Conservation (phyloP, 1,140 invertebrate species). For the Aricia agestis region DNA sequence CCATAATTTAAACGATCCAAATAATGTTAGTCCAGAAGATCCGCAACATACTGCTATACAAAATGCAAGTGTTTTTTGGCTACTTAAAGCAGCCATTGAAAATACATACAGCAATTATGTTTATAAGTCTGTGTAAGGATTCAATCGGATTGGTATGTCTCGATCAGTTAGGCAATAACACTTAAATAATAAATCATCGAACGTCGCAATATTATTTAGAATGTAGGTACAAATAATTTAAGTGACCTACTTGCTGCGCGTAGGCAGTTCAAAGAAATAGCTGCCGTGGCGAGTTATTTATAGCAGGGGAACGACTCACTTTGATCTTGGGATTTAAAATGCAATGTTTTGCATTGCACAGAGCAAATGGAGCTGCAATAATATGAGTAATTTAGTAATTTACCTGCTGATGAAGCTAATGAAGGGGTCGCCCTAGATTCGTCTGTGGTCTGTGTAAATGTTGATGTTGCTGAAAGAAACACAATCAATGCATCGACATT, state of each 20-base stretch:
- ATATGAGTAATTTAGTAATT: neutral
- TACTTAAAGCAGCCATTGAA: no score
- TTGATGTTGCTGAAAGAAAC: neutral
- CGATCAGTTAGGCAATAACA: neutral
- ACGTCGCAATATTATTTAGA: neutral
- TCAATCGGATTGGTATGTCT: neutral
- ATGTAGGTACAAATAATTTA: slow-evolving; percentile 5
- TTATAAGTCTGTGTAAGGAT: no score
- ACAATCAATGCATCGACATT: neutral
- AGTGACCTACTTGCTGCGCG: slow-evolving; percentile 4
- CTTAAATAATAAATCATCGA: neutral
- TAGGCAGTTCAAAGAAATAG: slow-evolving; percentile 1
- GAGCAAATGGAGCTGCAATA: neutral
- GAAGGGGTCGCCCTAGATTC: neutral
- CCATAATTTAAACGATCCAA: no score
- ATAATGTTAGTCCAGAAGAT: no score
- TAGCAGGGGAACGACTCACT: neutral
- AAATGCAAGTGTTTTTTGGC: no score
- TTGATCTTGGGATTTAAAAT: neutral
- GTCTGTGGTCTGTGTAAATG: neutral
- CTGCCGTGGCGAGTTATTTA: neutral
- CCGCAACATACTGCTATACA: no score
- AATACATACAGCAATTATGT: no score
- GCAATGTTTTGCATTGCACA: neutral
- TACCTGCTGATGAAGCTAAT: neutral